Evolutionary conservation across 1,140 invertebrate species (phyloP).

Genomic region (Eulimnadia texana): DNA sequence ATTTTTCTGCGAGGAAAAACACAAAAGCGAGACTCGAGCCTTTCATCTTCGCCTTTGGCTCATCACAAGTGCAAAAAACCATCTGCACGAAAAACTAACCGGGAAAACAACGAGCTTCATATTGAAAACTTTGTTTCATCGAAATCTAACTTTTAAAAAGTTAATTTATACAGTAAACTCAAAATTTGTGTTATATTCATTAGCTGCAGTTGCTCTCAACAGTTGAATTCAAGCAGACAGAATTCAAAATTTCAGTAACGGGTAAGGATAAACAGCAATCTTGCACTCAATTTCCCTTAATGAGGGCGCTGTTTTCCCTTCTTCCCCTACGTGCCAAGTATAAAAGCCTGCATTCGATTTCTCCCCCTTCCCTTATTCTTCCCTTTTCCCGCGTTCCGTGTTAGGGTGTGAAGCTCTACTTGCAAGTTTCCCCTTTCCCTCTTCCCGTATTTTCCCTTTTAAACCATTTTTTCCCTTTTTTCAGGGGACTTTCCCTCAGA

Average conservation of each 20-base stretch:
- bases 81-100: no score
- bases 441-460: no score
- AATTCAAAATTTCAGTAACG: neutral
- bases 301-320: no score
- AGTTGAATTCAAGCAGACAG: neutral
- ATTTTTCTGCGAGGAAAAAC: neutral
- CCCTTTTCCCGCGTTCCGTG: no score
- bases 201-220: neutral
- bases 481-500: no score
- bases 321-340: no score
- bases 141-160: neutral
- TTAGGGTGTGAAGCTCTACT: no score
- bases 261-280: neutral
- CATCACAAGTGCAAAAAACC: slow-evolving; percentile 2
- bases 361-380: no score
- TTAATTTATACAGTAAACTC: neutral
- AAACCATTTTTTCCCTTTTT: no score
- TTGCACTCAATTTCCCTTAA: no score
- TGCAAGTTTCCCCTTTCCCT: no score
- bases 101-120: slow-evolving; percentile 10
- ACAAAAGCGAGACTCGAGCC: neutral
- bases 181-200: neutral
- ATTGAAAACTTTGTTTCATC: slow-evolving; percentile 8
- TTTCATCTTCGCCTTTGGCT: slow-evolving; percentile 7
- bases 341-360: no score